Conservation (phyloP, 2,797 vertebrate genomes). For the Loris lydekkerianus region DNA sequence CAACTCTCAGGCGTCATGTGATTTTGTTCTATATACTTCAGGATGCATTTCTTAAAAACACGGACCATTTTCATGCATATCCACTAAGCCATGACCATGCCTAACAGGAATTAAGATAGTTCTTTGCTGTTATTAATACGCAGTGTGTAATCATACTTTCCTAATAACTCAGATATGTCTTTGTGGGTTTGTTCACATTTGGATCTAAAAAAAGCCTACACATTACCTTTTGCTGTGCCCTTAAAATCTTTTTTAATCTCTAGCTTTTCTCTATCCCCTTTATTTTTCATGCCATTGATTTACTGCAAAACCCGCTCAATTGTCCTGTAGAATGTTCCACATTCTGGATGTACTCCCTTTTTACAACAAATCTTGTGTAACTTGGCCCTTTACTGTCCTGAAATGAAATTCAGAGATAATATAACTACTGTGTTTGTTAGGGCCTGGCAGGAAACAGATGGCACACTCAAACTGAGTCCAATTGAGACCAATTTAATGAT, state of each 20-base stretch:
- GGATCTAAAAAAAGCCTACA: background rate
- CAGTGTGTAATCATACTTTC: background rate
- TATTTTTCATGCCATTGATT: background rate
- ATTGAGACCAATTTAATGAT: slow-evolving; percentile 61
- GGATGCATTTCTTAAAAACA: slow-evolving; percentile 18
- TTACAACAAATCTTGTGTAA: slow-evolving; percentile 65
- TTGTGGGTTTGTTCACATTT: background rate
- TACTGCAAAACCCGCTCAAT: slow-evolving; percentile 17
- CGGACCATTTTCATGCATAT: background rate
- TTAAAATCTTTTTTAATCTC: background rate
- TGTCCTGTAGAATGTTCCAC: slow-evolving; percentile 42
- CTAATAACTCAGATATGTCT: background rate
- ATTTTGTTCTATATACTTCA: background rate
- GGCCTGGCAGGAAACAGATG: slow-evolving; percentile 71
- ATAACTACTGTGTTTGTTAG: slow-evolving; percentile 66
- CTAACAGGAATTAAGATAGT: slow-evolving; percentile 31
- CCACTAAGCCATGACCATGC: background rate
- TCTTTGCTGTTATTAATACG: slow-evolving; percentile 38
- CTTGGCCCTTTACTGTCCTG: slow-evolving; percentile 62
- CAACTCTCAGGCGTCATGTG: background rate
- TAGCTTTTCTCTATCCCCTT: background rate
- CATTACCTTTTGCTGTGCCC: background rate
- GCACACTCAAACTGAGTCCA: slow-evolving; percentile 40
- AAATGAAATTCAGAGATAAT: slow-evolving; percentile 76
- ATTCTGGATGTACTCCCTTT: slow-evolving; percentile 58